These are phyloP conservation scores for Ischnus inquisitorius DNA, from an alignment of 2,888 invertebrate genomes.

Conservation along the genomic window DNA sequence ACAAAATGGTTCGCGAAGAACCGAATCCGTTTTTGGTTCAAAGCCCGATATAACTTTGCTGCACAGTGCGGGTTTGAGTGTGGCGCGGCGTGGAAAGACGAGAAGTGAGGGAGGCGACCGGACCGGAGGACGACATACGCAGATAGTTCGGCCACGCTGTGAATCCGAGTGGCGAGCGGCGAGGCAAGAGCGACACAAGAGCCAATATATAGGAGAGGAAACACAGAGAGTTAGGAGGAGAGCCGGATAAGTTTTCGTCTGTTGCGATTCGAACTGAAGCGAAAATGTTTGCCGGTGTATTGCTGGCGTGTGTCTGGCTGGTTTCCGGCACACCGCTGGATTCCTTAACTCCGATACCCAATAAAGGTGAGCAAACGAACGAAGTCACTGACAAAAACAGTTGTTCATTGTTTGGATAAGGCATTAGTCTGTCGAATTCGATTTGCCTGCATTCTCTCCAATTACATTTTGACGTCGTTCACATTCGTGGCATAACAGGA, in stretches of 20 bases:
- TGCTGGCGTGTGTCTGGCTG: slow-evolving; percentile 79
- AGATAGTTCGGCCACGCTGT: slow-evolving; percentile 25
- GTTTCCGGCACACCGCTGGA: slow-evolving; percentile 79
- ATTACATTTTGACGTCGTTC: neutral
- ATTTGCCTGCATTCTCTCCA: slow-evolving; percentile 6
- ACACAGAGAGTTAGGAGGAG: slow-evolving; percentile 58
- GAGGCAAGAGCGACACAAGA: slow-evolving; percentile 5
- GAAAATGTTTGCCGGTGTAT: slow-evolving; percentile 77
- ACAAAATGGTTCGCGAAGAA: neutral
- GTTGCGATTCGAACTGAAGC: slow-evolving; percentile 74
- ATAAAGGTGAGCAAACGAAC: slow-evolving; percentile 74
- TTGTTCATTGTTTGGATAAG: slow-evolving; percentile 41
- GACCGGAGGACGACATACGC: slow-evolving; percentile 26
- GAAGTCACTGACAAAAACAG: slow-evolving; percentile 13
- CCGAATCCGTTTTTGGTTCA: neutral
- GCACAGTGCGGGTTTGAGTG: neutral
- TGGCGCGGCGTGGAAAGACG: neutral
- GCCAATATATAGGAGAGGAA: neutral
- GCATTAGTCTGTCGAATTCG: neutral
- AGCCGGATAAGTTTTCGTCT: slow-evolving; percentile 74
- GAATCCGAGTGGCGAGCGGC: slow-evolving; percentile 17
- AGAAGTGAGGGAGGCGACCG: slow-evolving; percentile 26
- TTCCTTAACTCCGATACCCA: slow-evolving; percentile 76
- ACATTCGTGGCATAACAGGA: neutral
- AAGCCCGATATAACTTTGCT: neutral